A percentile compares a stretch with the other conserved stretches of the same genome.
Evolutionary conservation across 2,113 vertebrate genomes (phyloP).

Genomic region (Irena cyanogastra): DNA sequence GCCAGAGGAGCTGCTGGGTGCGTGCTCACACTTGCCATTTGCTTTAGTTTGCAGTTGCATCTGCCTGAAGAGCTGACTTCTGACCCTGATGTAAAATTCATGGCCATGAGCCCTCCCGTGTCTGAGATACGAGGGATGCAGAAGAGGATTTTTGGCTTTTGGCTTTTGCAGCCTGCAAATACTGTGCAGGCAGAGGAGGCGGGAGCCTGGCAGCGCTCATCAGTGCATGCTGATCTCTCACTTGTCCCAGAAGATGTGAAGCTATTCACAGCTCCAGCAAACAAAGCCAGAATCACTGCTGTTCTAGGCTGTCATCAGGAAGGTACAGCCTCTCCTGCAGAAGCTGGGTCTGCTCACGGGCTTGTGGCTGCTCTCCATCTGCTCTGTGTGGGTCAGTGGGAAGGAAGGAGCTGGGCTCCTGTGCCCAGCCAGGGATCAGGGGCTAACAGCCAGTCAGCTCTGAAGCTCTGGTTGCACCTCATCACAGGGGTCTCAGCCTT

Average conservation of each 20-base stretch:
- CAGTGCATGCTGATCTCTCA: background rate
- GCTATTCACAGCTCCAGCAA: conserved; percentile 3
- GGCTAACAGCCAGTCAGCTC: background rate
- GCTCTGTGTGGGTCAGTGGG: background rate
- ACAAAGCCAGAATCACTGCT: background rate
- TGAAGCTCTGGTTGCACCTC: background rate
- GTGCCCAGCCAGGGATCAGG: background rate
- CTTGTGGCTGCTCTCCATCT: conserved; percentile 4
- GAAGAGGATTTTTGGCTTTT: background rate
- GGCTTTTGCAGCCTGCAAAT: background rate
- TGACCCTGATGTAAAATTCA: background rate
- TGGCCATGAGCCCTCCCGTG: background rate
- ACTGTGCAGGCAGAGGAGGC: background rate
- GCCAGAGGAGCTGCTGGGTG: background rate
- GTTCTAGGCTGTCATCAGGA: background rate
- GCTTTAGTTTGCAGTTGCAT: background rate
- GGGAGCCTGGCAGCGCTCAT: background rate
- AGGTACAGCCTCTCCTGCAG: background rate
- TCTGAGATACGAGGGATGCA: background rate
- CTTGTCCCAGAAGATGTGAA: background rate
- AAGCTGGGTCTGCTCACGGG: background rate
- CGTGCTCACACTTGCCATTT: background rate
- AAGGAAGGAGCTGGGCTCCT: background rate
- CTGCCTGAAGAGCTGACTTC: background rate
- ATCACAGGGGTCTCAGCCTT: background rate